Evolutionary conservation across 2,797 vertebrate species (phyloP).

Genomic region (Poecilia picta): DNA sequence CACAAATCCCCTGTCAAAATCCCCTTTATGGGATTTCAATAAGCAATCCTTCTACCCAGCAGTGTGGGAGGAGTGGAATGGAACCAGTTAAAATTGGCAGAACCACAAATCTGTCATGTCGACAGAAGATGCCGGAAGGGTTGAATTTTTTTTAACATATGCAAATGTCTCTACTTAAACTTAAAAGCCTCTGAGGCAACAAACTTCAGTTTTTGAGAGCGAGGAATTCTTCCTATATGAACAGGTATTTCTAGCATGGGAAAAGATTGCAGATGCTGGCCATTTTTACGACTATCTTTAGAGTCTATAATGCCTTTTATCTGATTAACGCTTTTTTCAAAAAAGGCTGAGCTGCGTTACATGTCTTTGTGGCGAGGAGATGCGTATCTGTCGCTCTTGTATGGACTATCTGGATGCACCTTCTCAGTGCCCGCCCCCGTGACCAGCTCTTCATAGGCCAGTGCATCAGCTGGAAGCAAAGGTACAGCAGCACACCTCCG

Average conservation of each 20-base stretch:
- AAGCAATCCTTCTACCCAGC: conserved; percentile 44
- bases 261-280: conserved; percentile 9
- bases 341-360: conserved; percentile 26
- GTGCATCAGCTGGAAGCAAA: conserved; percentile 52
- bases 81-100: conserved; percentile 62
- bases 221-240: conserved; percentile 29
- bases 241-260: conserved; percentile 28
- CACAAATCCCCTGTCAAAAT: conserved; percentile 29
- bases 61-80: conserved; percentile 65
- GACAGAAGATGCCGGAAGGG: conserved; percentile 56
- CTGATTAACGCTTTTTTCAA: conserved; percentile 51
- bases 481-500: conserved; percentile 39
- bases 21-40: conserved; percentile 30
- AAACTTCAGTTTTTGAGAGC: conserved; percentile 35
- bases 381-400: conserved; percentile 56
- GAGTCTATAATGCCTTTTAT: conserved; percentile 40
- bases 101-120: conserved; percentile 66
- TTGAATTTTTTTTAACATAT: conserved; percentile 71
- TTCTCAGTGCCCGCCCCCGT: conserved; percentile 52
- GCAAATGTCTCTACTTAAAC: conserved; percentile 67
- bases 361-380: conserved; percentile 36
- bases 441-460: conserved; percentile 51
- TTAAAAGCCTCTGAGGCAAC: conserved; percentile 62
- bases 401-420: conserved; percentile 40
- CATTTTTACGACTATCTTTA: conserved; percentile 31